Base-by-base conservation (phyloP, 1,140 invertebrate species). In the Propsilocerus akamusi region DNA sequence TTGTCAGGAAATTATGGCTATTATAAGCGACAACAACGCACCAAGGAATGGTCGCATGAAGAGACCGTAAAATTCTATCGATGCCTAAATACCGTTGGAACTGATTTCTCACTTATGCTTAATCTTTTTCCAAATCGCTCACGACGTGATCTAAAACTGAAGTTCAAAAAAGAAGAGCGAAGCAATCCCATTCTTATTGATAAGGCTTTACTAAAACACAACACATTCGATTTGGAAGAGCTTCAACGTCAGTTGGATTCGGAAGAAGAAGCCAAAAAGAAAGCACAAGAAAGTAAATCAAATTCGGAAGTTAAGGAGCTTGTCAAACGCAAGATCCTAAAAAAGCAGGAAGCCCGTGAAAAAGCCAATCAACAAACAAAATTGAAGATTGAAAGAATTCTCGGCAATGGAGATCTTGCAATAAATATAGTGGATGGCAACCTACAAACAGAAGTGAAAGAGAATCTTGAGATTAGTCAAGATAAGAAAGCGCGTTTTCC, bases 41-140 rank as follows among this genome's bases (percentile, higher is more conserved):
- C 77, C 3, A 77, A 75, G 23, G 76, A 79, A 8, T 84, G 81
- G 81, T 64, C 64, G 5, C 67, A 73, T 26, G 69, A 69, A 30
- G 87, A 92, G 61, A 93, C 88, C 0, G 66, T 86, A 2, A 77
- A 78, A 53, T 95, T 95, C 65, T 95, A 91, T 64, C 76, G 78
- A 58, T 87, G 86, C n/a, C 67, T 95, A 11, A 86, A 83, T 56
- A 80, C 76, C 10, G 73, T 92, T 49, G 90, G 91, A 0, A 90
- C 89, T 0, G 89, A 94, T 68, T 94, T 95, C 64, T 78, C 83
- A 0, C 60, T 93, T 12, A 93, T 95, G 86, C 69, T 77, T 49
- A 73, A 75, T 47, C 66, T 91, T n/a, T 91, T 93, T 65, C 81
- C 81, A 0, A 75, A 77, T 46, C 71, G 89, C 49, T 78, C 75